Evolutionary conservation across 2,888 invertebrate species (phyloP), one percentile per base, ranked within the genome.

Genomic region (Blomia tropicalis): DNA sequence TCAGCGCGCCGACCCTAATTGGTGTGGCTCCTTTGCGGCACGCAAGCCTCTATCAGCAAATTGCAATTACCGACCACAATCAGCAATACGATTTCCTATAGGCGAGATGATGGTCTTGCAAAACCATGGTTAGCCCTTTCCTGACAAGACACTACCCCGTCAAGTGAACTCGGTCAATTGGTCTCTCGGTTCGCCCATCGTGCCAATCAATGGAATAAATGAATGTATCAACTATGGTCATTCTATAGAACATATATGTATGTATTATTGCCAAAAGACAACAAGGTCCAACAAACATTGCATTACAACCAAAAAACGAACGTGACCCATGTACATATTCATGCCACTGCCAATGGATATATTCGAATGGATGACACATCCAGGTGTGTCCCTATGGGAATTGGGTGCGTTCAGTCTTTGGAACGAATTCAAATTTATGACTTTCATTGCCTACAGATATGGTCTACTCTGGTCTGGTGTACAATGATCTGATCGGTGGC

Each of bases 51-150:
- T 47, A 27, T 47, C 51, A 27, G 7, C 51, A 47, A 47, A 11
- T 47, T 22, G 51, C 22, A 22, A 47, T 47, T 47, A 27, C 51
- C 51, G 14, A 47, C 51, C 51, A 47, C 51, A 47, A 47, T 47
- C 51, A 47, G 7, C 51, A 47, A 17, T 36, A 7, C 7, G 36
- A 36, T 36, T 36, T 7, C 36, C 7, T 17, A 7, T 36, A 11
- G 7, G 7, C 7, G 7, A 7, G 36, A 11, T 36, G 36, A 36
- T 36, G n/a, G n/a, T n/a, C n/a, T n/a, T n/a, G n/a, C 36, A 11
- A 7, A 17, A 17, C 17, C 17, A 11, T 7, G 36, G 36, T 36
- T 36, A 36, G 36, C 36, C 36, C 36, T 36, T 36, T 36, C 36
- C 36, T 36, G 36, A 17, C 36, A 36, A 7, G n/a, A n/a, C 17